Conservation (phyloP, 2,888 invertebrate species). For the Allolobophora icterica region DNA sequence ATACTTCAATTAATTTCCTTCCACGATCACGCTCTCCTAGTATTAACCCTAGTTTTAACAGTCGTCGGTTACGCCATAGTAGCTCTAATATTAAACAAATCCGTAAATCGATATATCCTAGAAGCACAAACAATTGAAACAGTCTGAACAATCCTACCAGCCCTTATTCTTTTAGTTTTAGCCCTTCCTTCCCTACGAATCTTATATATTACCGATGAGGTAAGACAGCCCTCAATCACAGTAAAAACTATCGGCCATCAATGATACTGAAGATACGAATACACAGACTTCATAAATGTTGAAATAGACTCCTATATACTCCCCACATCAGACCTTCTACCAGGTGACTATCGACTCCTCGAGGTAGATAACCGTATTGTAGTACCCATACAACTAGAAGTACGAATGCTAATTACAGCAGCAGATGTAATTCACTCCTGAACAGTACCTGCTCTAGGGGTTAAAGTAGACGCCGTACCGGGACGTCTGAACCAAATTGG, state of each 20-base stretch:
- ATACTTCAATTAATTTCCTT: conserved; percentile 56
- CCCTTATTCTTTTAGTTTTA: conserved; percentile 49
- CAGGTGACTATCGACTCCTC: conserved; percentile 57
- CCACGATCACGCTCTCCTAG: conserved; percentile 56
- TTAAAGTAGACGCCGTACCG: conserved; percentile 66
- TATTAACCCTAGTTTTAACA: conserved; percentile 52
- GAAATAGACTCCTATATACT: conserved; percentile 63
- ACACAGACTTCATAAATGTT: conserved; percentile 56
- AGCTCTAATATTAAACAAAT: conserved; percentile 43
- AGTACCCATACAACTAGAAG: conserved; percentile 55
- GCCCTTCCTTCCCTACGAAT: conserved; percentile 51
- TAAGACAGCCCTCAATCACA: conserved; percentile 52
- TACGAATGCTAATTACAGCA: conserved; percentile 60
- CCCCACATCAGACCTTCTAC: conserved; percentile 51
- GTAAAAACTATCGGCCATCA: conserved; percentile 62
- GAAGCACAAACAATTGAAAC: conserved; percentile 52
- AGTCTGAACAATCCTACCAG: conserved; percentile 54
- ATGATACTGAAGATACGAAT: conserved; percentile 64
- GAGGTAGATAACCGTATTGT: conserved; percentile 62
- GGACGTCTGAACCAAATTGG: conserved; percentile 67
- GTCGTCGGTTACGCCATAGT: conserved; percentile 52
- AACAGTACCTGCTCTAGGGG: conserved; percentile 61
- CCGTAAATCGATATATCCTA: conserved; percentile 44
- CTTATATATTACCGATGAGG: conserved; percentile 56
- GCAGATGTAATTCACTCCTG: conserved; percentile 67